Percentiles rank a stretch among this genome's conserved stretches.
phyloP scores from a whole-genome alignment of 2,888 invertebrate species.

The Ferrisia virgata region DNA sequence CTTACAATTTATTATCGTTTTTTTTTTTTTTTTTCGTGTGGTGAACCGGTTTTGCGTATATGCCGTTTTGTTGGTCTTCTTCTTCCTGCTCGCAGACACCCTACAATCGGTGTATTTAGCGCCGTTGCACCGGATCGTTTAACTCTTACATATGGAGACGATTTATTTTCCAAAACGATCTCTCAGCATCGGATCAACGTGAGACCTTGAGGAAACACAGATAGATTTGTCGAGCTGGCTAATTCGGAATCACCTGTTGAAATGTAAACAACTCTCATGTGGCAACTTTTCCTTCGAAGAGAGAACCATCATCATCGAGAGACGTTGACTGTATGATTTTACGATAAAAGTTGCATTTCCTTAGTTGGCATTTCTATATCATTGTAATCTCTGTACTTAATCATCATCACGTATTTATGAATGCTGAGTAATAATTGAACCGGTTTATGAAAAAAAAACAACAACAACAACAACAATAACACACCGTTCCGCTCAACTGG shows the following conservation, averaged over 20 bases:
- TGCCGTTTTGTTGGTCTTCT: too few species aligned
- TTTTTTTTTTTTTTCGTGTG: background rate
- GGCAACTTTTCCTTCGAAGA: background rate
- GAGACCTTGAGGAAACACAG: background rate
- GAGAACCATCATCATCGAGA: too few species aligned
- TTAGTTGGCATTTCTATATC: background rate
- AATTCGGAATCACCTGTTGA: background rate
- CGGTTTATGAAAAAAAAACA: background rate
- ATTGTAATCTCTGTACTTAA: constrained; percentile 3
- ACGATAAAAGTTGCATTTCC: background rate
- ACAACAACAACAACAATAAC: too few species aligned
- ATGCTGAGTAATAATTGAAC: constrained; percentile 27
- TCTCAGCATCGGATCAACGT: background rate
- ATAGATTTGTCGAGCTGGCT: background rate
- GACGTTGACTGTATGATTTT: too few species aligned
- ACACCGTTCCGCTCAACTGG: constrained; percentile 14
- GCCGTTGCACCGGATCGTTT: too few species aligned
- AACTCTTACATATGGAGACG: background rate
- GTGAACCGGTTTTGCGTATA: background rate
- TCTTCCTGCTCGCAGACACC: background rate
- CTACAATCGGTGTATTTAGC: background rate
- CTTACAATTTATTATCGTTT: background rate
- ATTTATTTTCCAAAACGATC: background rate
- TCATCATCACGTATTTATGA: constrained; percentile 26
- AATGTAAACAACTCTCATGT: background rate